phyloP scores from a whole-genome alignment of 2,888 invertebrate genomes.

The Drosophila tripunctata region DNA sequence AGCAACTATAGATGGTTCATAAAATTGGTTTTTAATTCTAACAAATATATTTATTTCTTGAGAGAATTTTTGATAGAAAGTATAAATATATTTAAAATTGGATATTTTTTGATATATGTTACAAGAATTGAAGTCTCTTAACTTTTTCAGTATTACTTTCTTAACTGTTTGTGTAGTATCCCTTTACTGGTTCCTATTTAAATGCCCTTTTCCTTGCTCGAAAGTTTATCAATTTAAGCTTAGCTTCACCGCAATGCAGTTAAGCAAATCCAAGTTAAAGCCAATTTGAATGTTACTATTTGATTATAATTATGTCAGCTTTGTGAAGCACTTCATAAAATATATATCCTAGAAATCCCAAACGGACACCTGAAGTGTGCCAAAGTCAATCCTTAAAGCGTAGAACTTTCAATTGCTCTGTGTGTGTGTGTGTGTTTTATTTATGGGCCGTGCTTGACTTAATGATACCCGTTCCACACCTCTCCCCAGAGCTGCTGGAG shows the following conservation, averaged over 20 bases:
- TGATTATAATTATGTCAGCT: constrained; percentile 23
- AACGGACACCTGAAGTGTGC: constrained; percentile 35
- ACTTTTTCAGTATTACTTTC: too few species aligned
- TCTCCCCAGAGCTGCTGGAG: not conserved
- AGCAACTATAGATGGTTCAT: too few species aligned
- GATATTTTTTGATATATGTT: too few species aligned
- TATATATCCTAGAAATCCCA: constrained; percentile 11
- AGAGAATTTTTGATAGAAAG: too few species aligned
- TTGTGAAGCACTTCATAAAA: constrained; percentile 36
- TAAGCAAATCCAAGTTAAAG: not conserved
- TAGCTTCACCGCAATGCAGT: not conserved
- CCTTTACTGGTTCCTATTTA: not conserved
- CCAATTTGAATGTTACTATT: not conserved
- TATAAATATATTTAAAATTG: too few species aligned
- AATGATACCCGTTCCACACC: constrained; percentile 66
- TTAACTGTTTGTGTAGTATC: too few species aligned
- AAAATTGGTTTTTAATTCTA: not conserved
- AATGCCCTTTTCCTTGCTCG: too few species aligned
- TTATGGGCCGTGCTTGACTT: constrained; percentile 81
- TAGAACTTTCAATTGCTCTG: constrained; percentile 53
- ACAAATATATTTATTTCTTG: too few species aligned
- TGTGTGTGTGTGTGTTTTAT: constrained; percentile 59
- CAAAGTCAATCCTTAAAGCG: constrained; percentile 34
- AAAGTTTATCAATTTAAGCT: not conserved
- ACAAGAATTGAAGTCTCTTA: too few species aligned